These are phyloP conservation scores for Drosophila elegans DNA, from an alignment of 1,140 invertebrate genomes.

Conservation along the genomic window DNA sequence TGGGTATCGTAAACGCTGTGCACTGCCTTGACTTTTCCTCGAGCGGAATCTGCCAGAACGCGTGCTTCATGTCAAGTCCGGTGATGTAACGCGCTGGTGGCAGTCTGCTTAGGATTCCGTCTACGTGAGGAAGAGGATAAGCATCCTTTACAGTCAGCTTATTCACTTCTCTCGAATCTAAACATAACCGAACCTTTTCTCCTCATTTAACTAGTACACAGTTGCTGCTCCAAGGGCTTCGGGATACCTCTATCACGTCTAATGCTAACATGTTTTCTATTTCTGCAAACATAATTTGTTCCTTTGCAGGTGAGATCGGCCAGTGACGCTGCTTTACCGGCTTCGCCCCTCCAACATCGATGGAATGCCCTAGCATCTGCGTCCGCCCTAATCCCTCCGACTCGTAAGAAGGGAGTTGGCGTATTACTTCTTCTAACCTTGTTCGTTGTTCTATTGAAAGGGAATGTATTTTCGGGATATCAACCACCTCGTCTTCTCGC, in stretches of 20 bases:
- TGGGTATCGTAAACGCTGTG: background rate
- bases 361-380: slow-evolving; percentile 11
- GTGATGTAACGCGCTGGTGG: too few species aligned
- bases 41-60: background rate
- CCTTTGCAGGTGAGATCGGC: slow-evolving; percentile 18
- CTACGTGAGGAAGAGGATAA: too few species aligned
- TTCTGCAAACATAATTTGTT: slow-evolving; percentile 21
- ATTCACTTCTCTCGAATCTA: background rate
- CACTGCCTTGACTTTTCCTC: slow-evolving; percentile 1
- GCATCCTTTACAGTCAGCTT: too few species aligned
- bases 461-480: too few species aligned
- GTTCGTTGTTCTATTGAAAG: background rate
- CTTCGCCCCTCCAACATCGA: slow-evolving; percentile 10
- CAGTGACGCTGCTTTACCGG: slow-evolving; percentile 32
- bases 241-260: slow-evolving; percentile 1
- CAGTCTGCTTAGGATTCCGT: too few species aligned
- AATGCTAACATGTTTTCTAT: slow-evolving; percentile 1
- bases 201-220: slow-evolving; percentile 16
- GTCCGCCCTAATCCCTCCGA: slow-evolving; percentile 12
- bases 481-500: background rate
- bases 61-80: too few species aligned
- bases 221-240: slow-evolving; percentile 40
- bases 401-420: too few species aligned
- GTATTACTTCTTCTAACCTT: background rate
- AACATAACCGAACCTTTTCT: background rate